Percentiles rank a stretch among this genome's conserved stretches.
These are phyloP conservation scores for Trichopoda pennipes DNA, from an alignment of 2,888 invertebrate genomes.

Conservation along the genomic window DNA sequence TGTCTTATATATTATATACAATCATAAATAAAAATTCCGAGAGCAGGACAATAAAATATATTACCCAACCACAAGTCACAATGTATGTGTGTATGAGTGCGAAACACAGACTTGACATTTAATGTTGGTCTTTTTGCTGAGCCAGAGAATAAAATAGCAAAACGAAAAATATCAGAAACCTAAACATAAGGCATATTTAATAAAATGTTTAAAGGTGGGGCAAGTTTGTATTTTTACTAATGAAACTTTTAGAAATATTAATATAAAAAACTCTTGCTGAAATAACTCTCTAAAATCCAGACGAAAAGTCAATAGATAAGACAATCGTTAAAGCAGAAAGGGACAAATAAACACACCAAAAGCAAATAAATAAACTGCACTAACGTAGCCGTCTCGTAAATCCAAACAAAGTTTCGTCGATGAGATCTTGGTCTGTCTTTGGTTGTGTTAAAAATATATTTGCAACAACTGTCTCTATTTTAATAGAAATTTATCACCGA, in stretches of 20 bases:
- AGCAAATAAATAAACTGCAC: neutral
- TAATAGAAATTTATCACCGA: no score
- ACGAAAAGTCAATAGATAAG: neutral
- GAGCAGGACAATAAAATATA: conserved; percentile 74
- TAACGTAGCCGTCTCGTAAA: neutral
- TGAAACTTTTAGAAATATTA: conserved; percentile 12
- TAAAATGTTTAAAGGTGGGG: neutral
- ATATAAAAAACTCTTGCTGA: neutral
- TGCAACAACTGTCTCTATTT: no score
- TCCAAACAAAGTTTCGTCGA: no score
- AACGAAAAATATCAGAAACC: conserved; percentile 13
- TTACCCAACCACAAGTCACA: conserved; percentile 74
- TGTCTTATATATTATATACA: conserved; percentile 24
- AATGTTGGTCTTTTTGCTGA: conserved; percentile 69
- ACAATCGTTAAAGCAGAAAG: neutral
- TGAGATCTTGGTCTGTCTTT: no score
- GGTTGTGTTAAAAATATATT: no score
- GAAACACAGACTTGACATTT: conserved; percentile 73
- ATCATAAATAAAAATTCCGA: conserved; percentile 55
- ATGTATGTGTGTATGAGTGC: conserved; percentile 70
- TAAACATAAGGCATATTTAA: conserved; percentile 20
- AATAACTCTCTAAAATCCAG: neutral
- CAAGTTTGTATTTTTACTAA: conserved; percentile 7
- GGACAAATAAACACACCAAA: no score
- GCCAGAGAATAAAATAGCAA: conserved; percentile 31